Evolutionary conservation across 92 coral and sea anemone genomes (phyloP).

Genomic region (Parazoanthus darwini): DNA sequence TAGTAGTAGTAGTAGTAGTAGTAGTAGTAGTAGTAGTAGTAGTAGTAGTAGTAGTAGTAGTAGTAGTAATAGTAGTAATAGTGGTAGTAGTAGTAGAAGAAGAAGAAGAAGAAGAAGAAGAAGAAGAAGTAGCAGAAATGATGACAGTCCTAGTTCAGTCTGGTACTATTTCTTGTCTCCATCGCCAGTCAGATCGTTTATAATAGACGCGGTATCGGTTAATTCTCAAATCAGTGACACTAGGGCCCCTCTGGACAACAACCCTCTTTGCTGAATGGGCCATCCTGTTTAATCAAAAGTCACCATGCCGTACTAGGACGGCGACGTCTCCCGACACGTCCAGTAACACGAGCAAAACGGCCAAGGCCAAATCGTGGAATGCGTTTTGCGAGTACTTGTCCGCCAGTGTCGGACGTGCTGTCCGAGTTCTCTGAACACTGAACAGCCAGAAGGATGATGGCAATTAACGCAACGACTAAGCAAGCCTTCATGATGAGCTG

Average conservation of each 20-base stretch:
- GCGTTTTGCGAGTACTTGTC: background rate
- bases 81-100: too few relatives aligned
- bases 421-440: background rate
- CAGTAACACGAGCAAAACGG: too few relatives aligned
- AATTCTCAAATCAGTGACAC: background rate
- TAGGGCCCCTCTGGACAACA: background rate
- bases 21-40: too few relatives aligned
- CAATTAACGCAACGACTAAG: background rate
- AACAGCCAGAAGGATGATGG: background rate
- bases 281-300: too few relatives aligned
- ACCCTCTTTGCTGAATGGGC: too few relatives aligned
- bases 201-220: background rate
- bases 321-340: too few relatives aligned
- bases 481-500: background rate
- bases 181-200: background rate
- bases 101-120: too few relatives aligned
- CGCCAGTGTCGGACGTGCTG: background rate
- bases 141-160: background rate
- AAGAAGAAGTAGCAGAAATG: too few relatives aligned
- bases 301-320: background rate
- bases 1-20: too few relatives aligned
- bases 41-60: too few relatives aligned
- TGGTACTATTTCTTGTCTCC: background rate
- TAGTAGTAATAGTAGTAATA: too few relatives aligned
- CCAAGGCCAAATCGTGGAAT: too few relatives aligned